A percentile compares a stretch with the other conserved stretches of the same genome.
These are phyloP conservation scores for Oriolus oriolus DNA, from an alignment of 2,113 vertebrate genomes.

Conservation along the genomic window DNA sequence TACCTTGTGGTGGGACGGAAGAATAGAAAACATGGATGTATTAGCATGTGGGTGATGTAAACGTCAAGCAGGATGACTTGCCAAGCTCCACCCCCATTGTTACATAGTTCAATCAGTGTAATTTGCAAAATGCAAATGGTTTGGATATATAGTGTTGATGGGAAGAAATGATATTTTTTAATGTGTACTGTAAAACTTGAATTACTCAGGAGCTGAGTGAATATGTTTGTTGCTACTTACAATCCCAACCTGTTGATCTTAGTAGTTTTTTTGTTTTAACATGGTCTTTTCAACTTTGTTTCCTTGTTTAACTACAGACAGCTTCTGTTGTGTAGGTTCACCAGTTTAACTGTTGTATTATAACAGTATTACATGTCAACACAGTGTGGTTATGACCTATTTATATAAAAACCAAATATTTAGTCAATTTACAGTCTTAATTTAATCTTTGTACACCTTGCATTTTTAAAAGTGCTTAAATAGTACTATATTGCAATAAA, in stretches of 20 bases:
- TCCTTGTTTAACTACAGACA: slow-evolving; percentile 79
- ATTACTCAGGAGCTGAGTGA: slow-evolving; percentile 86
- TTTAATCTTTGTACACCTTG: slow-evolving; percentile 86
- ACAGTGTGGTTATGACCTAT: slow-evolving; percentile 89
- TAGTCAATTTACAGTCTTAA: slow-evolving; percentile 88
- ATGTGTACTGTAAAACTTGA: slow-evolving; percentile 82
- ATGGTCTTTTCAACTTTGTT: slow-evolving; percentile 80
- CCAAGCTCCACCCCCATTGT: slow-evolving; percentile 71
- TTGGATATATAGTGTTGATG: slow-evolving; percentile 81
- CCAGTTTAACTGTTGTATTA: slow-evolving; percentile 85
- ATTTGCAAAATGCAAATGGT: slow-evolving; percentile 79
- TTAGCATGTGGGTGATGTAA: slow-evolving; percentile 74
- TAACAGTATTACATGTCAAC: slow-evolving; percentile 89
- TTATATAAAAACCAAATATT: slow-evolving; percentile 95
- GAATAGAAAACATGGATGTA: slow-evolving; percentile 62
- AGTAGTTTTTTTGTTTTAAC: slow-evolving; percentile 79
- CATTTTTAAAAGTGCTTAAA: slow-evolving; percentile 88
- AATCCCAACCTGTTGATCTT: slow-evolving; percentile 79
- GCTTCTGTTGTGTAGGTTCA: slow-evolving; percentile 82
- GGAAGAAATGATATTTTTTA: slow-evolving; percentile 80
- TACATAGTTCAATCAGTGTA: slow-evolving; percentile 80
- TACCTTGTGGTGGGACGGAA: slow-evolving; percentile 53
- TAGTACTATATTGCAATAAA: slow-evolving; percentile 86
- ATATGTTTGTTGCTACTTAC: slow-evolving; percentile 81
- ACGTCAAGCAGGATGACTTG: slow-evolving; percentile 70